phyloP scores from a whole-genome alignment of 1,140 invertebrate genomes.

The Diploscapter pachys region DNA sequence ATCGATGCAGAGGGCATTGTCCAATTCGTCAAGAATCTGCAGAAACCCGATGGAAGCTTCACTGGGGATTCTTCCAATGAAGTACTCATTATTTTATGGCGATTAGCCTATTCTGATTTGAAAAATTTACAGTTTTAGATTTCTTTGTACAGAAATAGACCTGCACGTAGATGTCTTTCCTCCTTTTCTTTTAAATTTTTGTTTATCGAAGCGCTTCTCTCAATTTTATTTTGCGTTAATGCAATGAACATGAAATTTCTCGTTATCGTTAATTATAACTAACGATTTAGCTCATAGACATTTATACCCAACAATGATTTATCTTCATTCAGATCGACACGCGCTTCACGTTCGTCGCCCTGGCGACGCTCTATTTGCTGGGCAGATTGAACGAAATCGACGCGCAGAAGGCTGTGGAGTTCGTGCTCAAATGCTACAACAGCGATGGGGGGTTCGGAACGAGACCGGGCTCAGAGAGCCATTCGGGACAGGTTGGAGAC shows the following conservation, averaged over 20 bases:
- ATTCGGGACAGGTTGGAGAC: slow-evolving; percentile 73
- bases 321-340: slow-evolving; percentile 71
- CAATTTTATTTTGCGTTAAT: too few relatives aligned
- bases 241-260: too few relatives aligned
- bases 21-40: slow-evolving; percentile 76
- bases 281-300: too few relatives aligned
- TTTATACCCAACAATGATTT: too few relatives aligned
- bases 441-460: slow-evolving; percentile 98
- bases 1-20: slow-evolving; percentile 64
- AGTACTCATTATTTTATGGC: background rate
- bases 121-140: too few relatives aligned
- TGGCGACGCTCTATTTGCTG: slow-evolving; percentile 76
- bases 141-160: too few relatives aligned
- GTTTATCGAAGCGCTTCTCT: too few relatives aligned
- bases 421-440: slow-evolving; percentile 90
- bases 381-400: slow-evolving; percentile 77
- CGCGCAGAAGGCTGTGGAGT: slow-evolving; percentile 81
- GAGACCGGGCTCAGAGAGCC: slow-evolving; percentile 89
- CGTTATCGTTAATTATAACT: too few relatives aligned
- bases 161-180: too few relatives aligned
- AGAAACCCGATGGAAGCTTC: slow-evolving; percentile 92
- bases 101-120: too few relatives aligned
- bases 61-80: slow-evolving; percentile 62
- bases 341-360: slow-evolving; percentile 92
- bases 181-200: too few relatives aligned